Base-by-base conservation (phyloP, 2,888 invertebrate species). In the Euphydryas editha region DNA sequence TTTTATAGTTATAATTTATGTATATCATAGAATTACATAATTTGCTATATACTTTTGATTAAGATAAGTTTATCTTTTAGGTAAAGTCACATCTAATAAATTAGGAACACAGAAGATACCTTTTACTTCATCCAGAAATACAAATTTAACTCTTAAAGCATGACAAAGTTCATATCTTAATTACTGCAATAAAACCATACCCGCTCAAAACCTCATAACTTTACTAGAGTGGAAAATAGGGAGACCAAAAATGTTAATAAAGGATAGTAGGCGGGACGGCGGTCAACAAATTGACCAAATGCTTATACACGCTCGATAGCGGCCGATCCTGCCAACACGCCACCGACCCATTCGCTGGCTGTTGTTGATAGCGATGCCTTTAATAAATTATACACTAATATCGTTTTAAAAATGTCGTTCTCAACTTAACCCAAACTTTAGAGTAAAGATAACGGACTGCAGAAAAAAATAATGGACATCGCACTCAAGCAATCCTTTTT, bases 111-210 rank as follows among this genome's bases (percentile, higher is more conserved):
- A 24, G 15, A n/a, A 24, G 21, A 51, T 51, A 51, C 21, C 15
- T 51, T 15, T 51, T 24, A 15, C 24, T 24, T 65, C 57, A 70
- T 70, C 56, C 80, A 79, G 76, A 76, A 83, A 78, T 79, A 79
- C 76, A 76, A 78, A 72, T 74, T 74, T 63, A 70, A 75, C 80
- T 82, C 84, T 90, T 89, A 91, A 90, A 90, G 90, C 88, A 75
- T 81, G 80, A 81, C 84, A 85, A 81, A 85, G 78, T 80, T 79
- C 80, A 83, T 90, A 92, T 92, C 91, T 92, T 85, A 90, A 91
- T 89, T 87, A 85, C 90, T 81, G 81, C 83, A 88, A 90, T 91
- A 91, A 90, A 89, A 86, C 82, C 82, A 87, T 85, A 84, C 82
- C 80, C 81, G 81, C 82, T 82, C 82, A 82, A 83, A 88, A 84